Evolutionary conservation across 64 coral and sea anemone genomes (phyloP), one percentile per base, ranked within the genome.

Genomic region (Montipora capricornis): DNA sequence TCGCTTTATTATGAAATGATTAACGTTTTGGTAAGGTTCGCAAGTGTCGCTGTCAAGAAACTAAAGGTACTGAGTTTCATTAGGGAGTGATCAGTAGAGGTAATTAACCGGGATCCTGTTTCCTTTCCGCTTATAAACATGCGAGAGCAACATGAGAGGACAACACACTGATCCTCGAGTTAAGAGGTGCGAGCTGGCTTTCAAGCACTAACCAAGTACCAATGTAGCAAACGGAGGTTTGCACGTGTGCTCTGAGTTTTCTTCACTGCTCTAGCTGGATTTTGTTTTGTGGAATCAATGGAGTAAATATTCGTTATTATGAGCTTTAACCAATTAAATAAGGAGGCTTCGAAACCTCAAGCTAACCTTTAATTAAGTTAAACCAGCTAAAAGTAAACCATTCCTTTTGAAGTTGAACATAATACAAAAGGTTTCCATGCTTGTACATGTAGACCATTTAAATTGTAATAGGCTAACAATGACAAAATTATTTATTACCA

Each of bases 61-160:
- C 61, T 64, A 16, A 20, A 71, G 20, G 14, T 15, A 37, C 37
- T 37, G 37, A 51, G 46, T 78, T 78, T 78, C 46, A 78, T 76
- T 45, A 44, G 26, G 26, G 46, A 80, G 49, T 60, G 82, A 71
- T 49, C 17, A 49, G 13, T n/a, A 15, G 49, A 86, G 62, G 76
- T 82, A 44, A 86, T 20, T 86, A 19, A 73, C 29, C 37, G 37
- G 44, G 24, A 71, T 86, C 82, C 82, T 73, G 82, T 86, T 49
- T 86, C 82, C 44, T 86, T 86, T 17, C 66, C 66, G 64, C 37
- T 50, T 46, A 20, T 16, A 37, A 13, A 13, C 45, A 73, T 71
- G n/a, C 6, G 8, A 20, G 6, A 16, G 49, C 37, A 86, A 69
- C 5, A 10, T 16, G 3, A 62, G 58, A 80, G n/a, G 11, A 37